Base-by-base conservation (phyloP, 2,888 invertebrate species). In the Deilephila porcellus region DNA sequence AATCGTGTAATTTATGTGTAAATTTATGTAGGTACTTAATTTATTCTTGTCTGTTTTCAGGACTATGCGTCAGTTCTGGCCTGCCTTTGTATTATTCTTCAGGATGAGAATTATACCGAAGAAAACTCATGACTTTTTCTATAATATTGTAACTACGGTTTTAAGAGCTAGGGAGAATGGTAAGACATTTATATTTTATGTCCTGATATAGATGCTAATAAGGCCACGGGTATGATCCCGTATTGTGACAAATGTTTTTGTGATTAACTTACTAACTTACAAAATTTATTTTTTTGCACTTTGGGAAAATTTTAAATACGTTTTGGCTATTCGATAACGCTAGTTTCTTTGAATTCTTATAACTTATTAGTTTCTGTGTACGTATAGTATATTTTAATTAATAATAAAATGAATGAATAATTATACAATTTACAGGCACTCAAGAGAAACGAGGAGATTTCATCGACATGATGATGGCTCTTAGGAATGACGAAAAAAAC, bases 381-480 rank as follows among this genome's bases (percentile, higher is more conserved):
- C 32, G 32, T 37, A 37, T 25, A 25, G 2, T 25, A 25, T 20
- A 25, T n/a, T 4, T 60, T 11, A 60, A 25, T 59, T 17, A 70
- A 11, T 32, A 25, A n/a, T n/a, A n/a, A n/a, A n/a, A n/a, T n/a
- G n/a, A n/a, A 34, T 59, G 29, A 17, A 34, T 71, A 25, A 20
- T 60, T 60, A 59, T 60, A 11, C 14, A 67, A 20, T 34, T 80
- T 80, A 0, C 85, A 94, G 93, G 92, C 7, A 86, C 81, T 29
- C 91, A 91, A 67, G 93, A 93, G 76, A 93, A 90, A 77, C 91
- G 95, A 1, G 95, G 95, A 0, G 96, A 96, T 82, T 94, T 96
- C 77, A 93, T 96, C 6, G 95, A 96, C 83, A 93, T 95, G 90
- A 93, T 96, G 91, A 93, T 95, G 90, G 89, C 95, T 1, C 80